Evolutionary conservation across 2,888 invertebrate species (phyloP).

Genomic region (Eupithecia inturbata): DNA sequence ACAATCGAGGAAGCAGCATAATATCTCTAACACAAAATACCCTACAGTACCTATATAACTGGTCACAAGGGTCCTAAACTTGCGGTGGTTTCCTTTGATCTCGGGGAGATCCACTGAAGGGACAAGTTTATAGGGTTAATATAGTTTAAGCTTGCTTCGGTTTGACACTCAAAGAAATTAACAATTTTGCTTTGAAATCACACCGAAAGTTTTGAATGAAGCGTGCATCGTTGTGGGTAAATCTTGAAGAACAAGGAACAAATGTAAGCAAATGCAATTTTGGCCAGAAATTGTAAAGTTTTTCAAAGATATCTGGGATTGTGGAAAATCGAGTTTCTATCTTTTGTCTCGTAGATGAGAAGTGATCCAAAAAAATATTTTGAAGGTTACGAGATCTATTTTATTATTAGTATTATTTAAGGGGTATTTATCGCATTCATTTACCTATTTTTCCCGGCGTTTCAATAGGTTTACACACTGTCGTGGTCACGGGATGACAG

Average conservation of each 20-base stretch:
- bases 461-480: too few species aligned
- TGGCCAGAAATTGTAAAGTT: neutral
- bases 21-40: slow-evolving; percentile 43
- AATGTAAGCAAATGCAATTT: neutral
- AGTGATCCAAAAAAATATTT: too few species aligned
- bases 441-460: too few species aligned
- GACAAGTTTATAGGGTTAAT: slow-evolving; percentile 42
- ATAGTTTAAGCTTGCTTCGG: slow-evolving; percentile 20
- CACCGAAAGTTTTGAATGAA: neutral
- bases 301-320: neutral
- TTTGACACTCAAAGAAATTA: neutral
- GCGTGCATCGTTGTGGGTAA: slow-evolving; percentile 1
- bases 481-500: too few species aligned
- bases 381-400: too few species aligned
- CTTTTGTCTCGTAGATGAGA: too few species aligned
- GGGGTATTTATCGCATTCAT: too few species aligned
- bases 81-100: slow-evolving; percentile 99
- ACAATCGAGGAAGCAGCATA: slow-evolving; percentile 8
- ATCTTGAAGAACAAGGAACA: neutral
- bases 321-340: too few species aligned
- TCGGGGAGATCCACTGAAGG: slow-evolving; percentile 97
- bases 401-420: too few species aligned
- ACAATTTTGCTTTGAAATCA: neutral
- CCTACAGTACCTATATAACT: slow-evolving; percentile 97
- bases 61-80: slow-evolving; percentile 99